These are phyloP conservation scores for Dendrocincla fuliginosa DNA, from an alignment of 2,797 vertebrate species.

Conservation along the genomic window DNA sequence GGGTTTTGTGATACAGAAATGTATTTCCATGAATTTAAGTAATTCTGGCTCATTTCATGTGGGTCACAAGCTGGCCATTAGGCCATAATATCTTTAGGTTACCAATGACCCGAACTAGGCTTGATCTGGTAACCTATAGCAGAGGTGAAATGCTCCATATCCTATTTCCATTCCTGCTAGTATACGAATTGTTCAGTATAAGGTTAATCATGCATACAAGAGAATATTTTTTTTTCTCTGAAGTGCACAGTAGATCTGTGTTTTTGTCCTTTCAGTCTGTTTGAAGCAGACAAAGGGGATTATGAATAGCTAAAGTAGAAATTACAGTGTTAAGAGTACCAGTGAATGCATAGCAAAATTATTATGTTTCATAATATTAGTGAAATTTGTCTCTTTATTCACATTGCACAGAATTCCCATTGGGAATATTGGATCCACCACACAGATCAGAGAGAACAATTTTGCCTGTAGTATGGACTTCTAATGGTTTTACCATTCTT, in stretches of 20 bases:
- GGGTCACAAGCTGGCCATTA: conserved; percentile 8
- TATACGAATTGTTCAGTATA: conserved; percentile 1
- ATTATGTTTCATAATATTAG: conserved; percentile 4
- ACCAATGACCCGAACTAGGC: not conserved
- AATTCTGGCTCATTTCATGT: conserved; percentile 15
- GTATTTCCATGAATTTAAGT: conserved; percentile 8
- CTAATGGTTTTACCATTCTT: conserved; percentile 12
- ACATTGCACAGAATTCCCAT: not conserved
- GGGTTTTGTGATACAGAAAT: not conserved
- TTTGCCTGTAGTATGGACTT: not conserved
- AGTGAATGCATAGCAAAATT: not conserved
- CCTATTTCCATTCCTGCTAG: not conserved
- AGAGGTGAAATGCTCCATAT: conserved; percentile 48
- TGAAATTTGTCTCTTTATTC: conserved; percentile 35
- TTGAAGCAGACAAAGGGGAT: not conserved
- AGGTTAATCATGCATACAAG: conserved; percentile 36
- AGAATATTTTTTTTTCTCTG: not conserved
- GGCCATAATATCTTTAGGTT: conserved; percentile 20
- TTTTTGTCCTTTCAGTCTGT: not conserved
- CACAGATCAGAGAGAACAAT: not conserved
- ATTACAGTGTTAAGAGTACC: not conserved
- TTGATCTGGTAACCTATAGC: conserved; percentile 17
- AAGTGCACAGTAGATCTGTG: not conserved
- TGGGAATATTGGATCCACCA: conserved; percentile 17
- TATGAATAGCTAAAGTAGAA: not conserved